A percentile compares a stretch with the other conserved stretches of the same genome.
Conservation (phyloP, 2,113 vertebrate species). For the Rattus rattus region DNA sequence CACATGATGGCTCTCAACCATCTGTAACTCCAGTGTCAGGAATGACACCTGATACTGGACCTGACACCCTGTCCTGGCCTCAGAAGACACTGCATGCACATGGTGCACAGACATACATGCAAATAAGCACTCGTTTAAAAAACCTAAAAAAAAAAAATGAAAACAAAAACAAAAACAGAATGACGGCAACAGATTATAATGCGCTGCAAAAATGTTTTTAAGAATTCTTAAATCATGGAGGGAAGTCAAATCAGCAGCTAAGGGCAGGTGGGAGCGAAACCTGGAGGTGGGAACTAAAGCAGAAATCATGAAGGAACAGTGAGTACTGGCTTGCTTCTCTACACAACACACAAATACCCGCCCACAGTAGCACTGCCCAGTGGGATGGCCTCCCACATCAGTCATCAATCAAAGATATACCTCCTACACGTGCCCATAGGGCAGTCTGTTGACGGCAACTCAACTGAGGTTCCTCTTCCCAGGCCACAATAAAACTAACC, state of each 20-base stretch:
- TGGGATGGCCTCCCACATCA: neutral
- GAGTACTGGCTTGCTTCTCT: neutral
- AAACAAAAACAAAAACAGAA: neutral
- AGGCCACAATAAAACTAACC: neutral
- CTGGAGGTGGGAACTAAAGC: neutral
- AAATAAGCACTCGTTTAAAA: neutral
- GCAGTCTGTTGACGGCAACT: neutral
- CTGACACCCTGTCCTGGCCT: neutral
- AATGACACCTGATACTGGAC: neutral
- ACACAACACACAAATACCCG: neutral
- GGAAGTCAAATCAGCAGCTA: neutral
- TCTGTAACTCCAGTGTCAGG: neutral
- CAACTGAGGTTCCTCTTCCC: neutral
- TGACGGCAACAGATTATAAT: neutral
- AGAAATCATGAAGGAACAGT: neutral
- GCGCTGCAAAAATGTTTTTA: neutral
- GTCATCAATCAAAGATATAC: neutral
- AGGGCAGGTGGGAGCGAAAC: neutral
- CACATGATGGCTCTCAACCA: neutral
- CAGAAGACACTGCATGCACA: neutral
- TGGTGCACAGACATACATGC: neutral
- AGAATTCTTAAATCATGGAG: neutral
- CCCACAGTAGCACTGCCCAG: neutral
- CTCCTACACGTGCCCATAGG: neutral
- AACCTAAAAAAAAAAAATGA: neutral